These are phyloP conservation scores for Verasper variegatus DNA, from an alignment of 2,113 vertebrate species.

Conservation along the genomic window DNA sequence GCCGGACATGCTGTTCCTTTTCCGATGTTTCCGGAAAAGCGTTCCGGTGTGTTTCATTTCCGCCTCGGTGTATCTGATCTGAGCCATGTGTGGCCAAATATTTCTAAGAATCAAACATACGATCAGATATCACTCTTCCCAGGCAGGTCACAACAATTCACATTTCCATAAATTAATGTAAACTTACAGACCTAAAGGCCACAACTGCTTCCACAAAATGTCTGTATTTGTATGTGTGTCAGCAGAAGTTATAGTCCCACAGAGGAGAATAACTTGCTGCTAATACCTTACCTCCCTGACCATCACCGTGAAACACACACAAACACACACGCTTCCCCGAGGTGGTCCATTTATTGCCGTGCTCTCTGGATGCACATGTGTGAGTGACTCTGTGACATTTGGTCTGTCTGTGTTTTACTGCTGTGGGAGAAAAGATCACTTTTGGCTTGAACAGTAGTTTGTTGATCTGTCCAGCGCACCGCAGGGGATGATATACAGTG, in stretches of 20 bases:
- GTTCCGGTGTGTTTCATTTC: conserved; percentile 28
- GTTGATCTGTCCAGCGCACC: not conserved
- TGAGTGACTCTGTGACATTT: conserved; percentile 38
- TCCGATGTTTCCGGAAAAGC: conserved; percentile 12
- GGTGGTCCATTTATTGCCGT: conserved; percentile 60
- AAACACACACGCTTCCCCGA: conserved; percentile 14
- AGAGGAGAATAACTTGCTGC: too few relatives aligned
- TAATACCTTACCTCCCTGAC: not conserved
- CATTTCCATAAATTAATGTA: not conserved
- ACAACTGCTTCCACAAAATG: not conserved
- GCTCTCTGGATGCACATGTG: conserved; percentile 39
- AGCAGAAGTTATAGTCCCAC: conserved; percentile 35
- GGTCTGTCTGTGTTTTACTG: conserved; percentile 47
- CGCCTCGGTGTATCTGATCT: conserved; percentile 39
- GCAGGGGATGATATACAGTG: not conserved
- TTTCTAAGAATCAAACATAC: not conserved
- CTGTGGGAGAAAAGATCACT: conserved; percentile 22
- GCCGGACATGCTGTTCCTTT: not conserved
- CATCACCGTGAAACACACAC: conserved; percentile 19
- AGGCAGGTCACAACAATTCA: not conserved
- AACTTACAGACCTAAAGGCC: not conserved
- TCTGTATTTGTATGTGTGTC: not conserved
- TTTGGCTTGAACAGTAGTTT: conserved; percentile 21
- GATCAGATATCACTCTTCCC: not conserved
- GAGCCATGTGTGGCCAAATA: conserved; percentile 44